phyloP scores from a whole-genome alignment of 2,888 invertebrate genomes.

The Amblyjoppa proteus region DNA sequence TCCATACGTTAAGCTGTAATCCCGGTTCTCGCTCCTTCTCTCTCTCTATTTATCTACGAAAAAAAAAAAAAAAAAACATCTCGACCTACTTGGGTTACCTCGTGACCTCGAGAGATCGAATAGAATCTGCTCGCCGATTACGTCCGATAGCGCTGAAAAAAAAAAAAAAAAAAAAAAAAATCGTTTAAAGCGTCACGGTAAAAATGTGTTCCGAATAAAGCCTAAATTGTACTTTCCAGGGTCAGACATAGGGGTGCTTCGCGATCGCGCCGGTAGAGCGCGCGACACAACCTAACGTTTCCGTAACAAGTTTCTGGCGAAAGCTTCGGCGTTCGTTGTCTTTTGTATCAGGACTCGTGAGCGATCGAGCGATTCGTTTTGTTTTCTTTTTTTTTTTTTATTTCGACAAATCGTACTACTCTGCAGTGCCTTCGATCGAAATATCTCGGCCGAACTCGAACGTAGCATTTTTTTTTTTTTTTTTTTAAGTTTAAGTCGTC shows the following conservation, averaged over 20 bases:
- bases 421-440: conserved; percentile 71
- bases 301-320: not conserved
- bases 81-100: too few species aligned
- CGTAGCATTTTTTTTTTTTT: not conserved
- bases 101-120: not conserved
- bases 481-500: conserved; percentile 12
- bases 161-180: not conserved
- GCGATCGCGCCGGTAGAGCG: conserved; percentile 23
- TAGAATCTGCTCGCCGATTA: conserved; percentile 15
- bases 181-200: not conserved
- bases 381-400: not conserved
- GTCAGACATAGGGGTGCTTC: conserved; percentile 14
- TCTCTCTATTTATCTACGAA: conserved; percentile 1
- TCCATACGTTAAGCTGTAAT: conserved; percentile 13
- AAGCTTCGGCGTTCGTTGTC: not conserved
- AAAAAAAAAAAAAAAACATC: not conserved
- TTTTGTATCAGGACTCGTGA: not conserved
- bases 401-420: conserved; percentile 51
- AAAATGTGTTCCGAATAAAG: conserved; percentile 51
- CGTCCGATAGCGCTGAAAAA: not conserved
- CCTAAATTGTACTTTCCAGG: conserved; percentile 56
- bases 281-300: conserved; percentile 10
- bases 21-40: conserved; percentile 14
- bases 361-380: conserved; percentile 7
- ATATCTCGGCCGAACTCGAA: conserved; percentile 33